Base-by-base conservation (phyloP, 2,888 invertebrate species). In the Amphipoea oculea region DNA sequence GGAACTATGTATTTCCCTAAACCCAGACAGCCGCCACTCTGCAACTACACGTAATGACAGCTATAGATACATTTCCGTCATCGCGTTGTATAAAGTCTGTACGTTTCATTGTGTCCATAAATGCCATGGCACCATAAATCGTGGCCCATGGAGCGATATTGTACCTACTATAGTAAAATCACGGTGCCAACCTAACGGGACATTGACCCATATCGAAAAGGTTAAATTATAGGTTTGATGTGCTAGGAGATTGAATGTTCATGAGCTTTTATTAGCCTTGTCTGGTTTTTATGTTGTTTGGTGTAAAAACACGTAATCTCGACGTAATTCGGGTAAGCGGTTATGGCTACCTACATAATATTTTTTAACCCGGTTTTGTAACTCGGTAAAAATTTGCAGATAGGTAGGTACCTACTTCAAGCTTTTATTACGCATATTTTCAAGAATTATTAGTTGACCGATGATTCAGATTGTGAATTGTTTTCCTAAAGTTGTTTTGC, bases 111-210 rank as follows among this genome's bases (percentile, higher is more conserved):
- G 94, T 94, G 91, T 91, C 91, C 91, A 92, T 94, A 96, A 96
- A 96, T 95, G 96, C 91, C 96, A 92, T 92, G 95, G 91, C 95
- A 93, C 92, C 94, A 94, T 96, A 95, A 96, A 95, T 93, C 93
- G 92, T 89, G 91, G 88, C 89, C 92, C 94, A 91, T 94, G 95
- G 92, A 93, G 90, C 92, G 92, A 93, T 93, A 93, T 92, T 93
- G 92, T 94, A 86, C 65, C n/a, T 65, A 65, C 90, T 89, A 89
- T 86, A 81, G 86, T 79, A 86, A 86, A 88, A 91, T 90, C 89
- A 90, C 88, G 90, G 88, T 86, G 89, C 89, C 81, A 89, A 91
- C 89, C 89, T 88, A 92, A 92, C 91, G 93, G 94, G 92, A 94
- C 94, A 94, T 94, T 95, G 96, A 93, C 96, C 95, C 90, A 96